Evolutionary conservation across 23 tunicate genomes (phyloP), one percentile per base, ranked within the genome.

Genomic region (Ciona savignyi): DNA sequence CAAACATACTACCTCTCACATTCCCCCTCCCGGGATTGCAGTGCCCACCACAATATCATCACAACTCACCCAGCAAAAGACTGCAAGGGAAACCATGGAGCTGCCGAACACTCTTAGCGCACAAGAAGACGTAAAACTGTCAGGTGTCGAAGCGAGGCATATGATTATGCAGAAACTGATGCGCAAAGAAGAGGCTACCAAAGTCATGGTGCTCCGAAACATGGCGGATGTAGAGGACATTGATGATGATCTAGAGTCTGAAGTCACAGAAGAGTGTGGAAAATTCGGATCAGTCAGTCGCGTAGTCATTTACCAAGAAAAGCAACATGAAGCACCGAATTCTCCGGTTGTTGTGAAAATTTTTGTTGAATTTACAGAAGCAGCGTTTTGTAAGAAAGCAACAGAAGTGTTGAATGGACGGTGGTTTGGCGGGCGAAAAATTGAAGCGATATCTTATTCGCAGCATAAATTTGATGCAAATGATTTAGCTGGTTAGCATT

Each of bases 201-300:
- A 72, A n/a, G 82, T 79, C 1, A 79, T 84, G 82, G 80, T 83
- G 15, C 72, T 90, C 24, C 73, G 85, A 23, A 90, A 90, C 62
- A 90, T 90, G 97, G 89, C 83, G 6, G 74, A 79, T 70, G 83
- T 74, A 9, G 82, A 81, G 62, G 95, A 80, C 11, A 76, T 87
- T 33, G 96, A 88, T 77, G 96, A 88, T 29, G 84, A 77, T 26
- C 65, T 90, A 19, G 90, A 90, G 63, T 64, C 81, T 6, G 97
- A 90, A 68, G 90, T 90, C 2, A 90, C 89, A 21, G 97, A 90
- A 69, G 97, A 90, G 56, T 90, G 97, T 70, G 88, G 89, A 35
- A 83, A 79, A 51, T 90, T 34, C 71, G 97, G 97, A 2, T 24
- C 76, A 19, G 98, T 93, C 15, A 63, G 77, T 34, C 80, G 81